Conservation (phyloP, 1,140 invertebrate genomes). For the Oryzaephilus surinamensis region DNA sequence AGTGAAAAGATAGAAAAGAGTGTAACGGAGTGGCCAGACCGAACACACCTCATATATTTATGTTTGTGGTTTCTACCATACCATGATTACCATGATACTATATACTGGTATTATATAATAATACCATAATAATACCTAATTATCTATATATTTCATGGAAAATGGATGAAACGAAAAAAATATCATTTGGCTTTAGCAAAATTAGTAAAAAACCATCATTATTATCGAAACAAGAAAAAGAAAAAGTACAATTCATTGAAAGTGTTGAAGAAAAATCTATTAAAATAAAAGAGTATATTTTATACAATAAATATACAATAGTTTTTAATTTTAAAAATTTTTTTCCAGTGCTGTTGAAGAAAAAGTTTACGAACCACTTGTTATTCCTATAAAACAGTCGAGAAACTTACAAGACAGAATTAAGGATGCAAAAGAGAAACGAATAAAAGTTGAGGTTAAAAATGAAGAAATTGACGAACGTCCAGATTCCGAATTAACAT, state of each 20-base stretch:
- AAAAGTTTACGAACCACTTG: conserved; percentile 41
- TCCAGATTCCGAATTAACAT: conserved; percentile 30
- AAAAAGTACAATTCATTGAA: conserved; percentile 58
- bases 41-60: no score
- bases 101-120: no score
- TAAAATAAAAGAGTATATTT: conserved; percentile 55
- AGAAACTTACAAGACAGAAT: conserved; percentile 39
- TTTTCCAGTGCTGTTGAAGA: conserved; percentile 43
- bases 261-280: conserved; percentile 64
- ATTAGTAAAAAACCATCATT: conserved; percentile 47
- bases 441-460: conserved; percentile 21
- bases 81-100: no score
- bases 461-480: conserved; percentile 27
- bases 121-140: no score
- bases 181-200: conserved; percentile 69
- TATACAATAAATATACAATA: conserved; percentile 8
- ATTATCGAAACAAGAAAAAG: conserved; percentile 38
- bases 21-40: no score
- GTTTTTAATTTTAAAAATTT: conserved; percentile 14
- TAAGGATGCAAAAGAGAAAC: conserved; percentile 23
- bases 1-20: no score
- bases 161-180: conserved; percentile 47
- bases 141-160: no score
- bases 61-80: no score
- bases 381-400: conserved; percentile 50